Percentiles rank a stretch among this genome's conserved stretches.
Evolutionary conservation across 2,797 vertebrate species (phyloP).

Genomic region (Philypnodon macrostomus): DNA sequence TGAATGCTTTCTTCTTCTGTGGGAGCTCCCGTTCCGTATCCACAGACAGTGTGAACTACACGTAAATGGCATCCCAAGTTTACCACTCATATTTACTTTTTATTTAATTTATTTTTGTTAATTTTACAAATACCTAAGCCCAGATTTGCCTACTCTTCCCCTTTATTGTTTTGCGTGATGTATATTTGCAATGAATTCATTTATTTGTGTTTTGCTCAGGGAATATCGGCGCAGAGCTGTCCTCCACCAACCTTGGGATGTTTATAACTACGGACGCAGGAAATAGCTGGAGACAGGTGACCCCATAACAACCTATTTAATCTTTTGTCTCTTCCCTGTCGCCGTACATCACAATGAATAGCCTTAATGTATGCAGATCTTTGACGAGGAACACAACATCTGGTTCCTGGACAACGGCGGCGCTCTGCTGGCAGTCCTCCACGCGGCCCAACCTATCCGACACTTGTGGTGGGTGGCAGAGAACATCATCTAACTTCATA

Average conservation of each 20-base stretch:
- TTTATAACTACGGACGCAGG: conserved; percentile 94
- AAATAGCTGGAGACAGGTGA: conserved; percentile 95
- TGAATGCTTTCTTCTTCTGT: too few species aligned
- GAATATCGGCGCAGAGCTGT: conserved; percentile 88
- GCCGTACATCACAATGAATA: background rate
- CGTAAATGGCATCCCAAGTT: too few species aligned
- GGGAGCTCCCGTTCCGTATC: too few species aligned
- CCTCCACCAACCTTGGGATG: conserved; percentile 85
- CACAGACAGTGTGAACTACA: too few species aligned
- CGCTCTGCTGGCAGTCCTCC: conserved; percentile 89
- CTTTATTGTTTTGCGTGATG: conserved; percentile 45
- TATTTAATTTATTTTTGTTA: too few species aligned
- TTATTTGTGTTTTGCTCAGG: conserved; percentile 73
- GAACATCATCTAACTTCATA: conserved; percentile 16
- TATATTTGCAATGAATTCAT: conserved; percentile 21
- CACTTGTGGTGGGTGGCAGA: conserved; percentile 86
- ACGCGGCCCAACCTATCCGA: conserved; percentile 82
- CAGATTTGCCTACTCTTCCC: too few species aligned
- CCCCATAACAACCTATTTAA: conserved; percentile 1
- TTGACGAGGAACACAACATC: conserved; percentile 92
- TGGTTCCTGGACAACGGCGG: conserved; percentile 97
- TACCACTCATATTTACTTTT: too few species aligned
- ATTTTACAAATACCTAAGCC: too few species aligned
- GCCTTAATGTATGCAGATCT: conserved; percentile 76
- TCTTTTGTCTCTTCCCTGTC: conserved; percentile 2